phyloP scores from a whole-genome alignment of 1,140 invertebrate genomes.

The Condylostylus longicornis region DNA sequence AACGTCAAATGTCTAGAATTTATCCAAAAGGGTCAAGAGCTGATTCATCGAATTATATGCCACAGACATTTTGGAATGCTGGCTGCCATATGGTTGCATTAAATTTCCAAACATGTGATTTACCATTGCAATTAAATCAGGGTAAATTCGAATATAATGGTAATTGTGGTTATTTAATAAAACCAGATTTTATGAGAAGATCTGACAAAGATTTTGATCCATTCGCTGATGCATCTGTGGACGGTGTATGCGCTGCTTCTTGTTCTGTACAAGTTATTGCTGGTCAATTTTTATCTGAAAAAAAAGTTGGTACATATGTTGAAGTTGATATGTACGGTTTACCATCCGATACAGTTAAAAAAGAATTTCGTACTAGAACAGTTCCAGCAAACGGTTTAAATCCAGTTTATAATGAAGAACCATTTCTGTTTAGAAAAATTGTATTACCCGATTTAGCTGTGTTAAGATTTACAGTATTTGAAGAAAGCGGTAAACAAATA shows the following conservation, averaged over 20 bases:
- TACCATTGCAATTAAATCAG: slow-evolving; percentile 99
- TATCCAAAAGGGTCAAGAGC: slow-evolving; percentile 97
- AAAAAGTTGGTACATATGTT: slow-evolving; percentile 97
- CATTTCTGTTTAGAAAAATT: slow-evolving; percentile 95
- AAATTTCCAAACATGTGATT: slow-evolving; percentile 99
- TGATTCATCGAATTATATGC: slow-evolving; percentile 99
- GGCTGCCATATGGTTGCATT: slow-evolving; percentile 96
- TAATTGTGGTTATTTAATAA: slow-evolving; percentile 89
- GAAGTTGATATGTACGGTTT: slow-evolving; percentile 99
- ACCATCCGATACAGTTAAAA: slow-evolving; percentile 95
- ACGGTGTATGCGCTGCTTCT: slow-evolving; percentile 97
- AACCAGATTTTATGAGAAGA: slow-evolving; percentile 98
- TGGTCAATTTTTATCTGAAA: slow-evolving; percentile 98
- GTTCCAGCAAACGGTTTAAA: slow-evolving; percentile 94
- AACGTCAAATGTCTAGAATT: slow-evolving; percentile 95
- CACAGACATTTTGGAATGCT: slow-evolving; percentile 91
- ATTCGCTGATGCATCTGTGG: slow-evolving; percentile 96
- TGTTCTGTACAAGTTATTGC: slow-evolving; percentile 97
- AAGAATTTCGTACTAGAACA: slow-evolving; percentile 91
- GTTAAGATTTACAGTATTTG: slow-evolving; percentile 94
- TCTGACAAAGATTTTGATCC: slow-evolving; percentile 95
- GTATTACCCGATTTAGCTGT: slow-evolving; percentile 96
- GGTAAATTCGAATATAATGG: slow-evolving; percentile 99
- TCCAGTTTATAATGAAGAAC: slow-evolving; percentile 96
- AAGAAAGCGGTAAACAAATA: slow-evolving; percentile 92